phyloP scores from a whole-genome alignment of 2,113 vertebrate species.

The Coturnix japonica region DNA sequence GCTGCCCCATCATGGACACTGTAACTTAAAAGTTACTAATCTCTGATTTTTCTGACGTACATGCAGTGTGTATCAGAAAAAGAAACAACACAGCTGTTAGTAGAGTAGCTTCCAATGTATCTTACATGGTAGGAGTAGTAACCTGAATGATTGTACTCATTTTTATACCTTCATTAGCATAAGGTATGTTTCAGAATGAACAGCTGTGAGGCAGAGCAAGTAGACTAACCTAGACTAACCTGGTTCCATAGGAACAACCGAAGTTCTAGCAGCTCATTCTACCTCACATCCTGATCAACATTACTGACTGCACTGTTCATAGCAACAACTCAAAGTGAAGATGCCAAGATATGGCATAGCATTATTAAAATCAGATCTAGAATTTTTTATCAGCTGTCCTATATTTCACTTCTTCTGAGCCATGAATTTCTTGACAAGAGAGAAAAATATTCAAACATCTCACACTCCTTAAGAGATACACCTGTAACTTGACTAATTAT shows the following conservation, averaged over 20 bases:
- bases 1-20: not conserved
- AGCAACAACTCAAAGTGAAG: not conserved
- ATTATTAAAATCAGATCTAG: not conserved
- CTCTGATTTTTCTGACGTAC: not conserved
- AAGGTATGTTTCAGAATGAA: not conserved
- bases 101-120: not conserved
- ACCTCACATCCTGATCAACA: not conserved
- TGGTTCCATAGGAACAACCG: not conserved
- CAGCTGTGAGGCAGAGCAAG: not conserved
- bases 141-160: not conserved
- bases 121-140: not conserved
- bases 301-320: not conserved
- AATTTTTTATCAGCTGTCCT: not conserved
- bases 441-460: not conserved
- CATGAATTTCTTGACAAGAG: not conserved
- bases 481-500: conserved; percentile 40
- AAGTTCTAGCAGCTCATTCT: not conserved
- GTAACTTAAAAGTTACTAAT: not conserved
- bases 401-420: not conserved
- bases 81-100: not conserved
- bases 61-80: not conserved
- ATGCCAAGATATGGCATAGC: rapidly evolving
- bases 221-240: not conserved
- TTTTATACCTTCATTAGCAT: not conserved
- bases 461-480: not conserved